Evolutionary conservation across 2,797 vertebrate genomes (phyloP), one percentile per base, ranked within the genome.

Genomic region (Galagoides demidoff): DNA sequence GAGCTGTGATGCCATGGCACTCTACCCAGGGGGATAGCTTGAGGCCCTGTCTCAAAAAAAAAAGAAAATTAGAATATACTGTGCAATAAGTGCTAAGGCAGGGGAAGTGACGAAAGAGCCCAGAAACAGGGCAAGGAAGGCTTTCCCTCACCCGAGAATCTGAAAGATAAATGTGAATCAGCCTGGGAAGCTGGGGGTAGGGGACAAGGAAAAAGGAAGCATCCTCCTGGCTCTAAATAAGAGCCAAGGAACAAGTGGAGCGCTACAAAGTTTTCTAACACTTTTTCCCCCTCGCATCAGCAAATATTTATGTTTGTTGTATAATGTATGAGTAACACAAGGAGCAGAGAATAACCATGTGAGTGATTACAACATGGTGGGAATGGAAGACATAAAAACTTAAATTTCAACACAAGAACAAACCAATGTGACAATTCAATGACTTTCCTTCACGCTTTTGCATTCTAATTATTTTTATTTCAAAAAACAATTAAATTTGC

Each of bases 401-500:
- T 73, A 49, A 25, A 86, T 79, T 79, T 86, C 74, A 45, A 45
- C 66, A 5, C 39, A 83, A 31, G 29, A 74, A 78, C 11, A 25
- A 84, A 92, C 29, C 66, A 55, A 39, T n/a, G n/a, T n/a, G 74
- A 86, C 64, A 68, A 19, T 52, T 52, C 3, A 52, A 52, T 43
- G 66, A 55, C 43, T 81, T 43, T 74, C 39, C 27, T 66, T 68
- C 82, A 13, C 63, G 49, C 20, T 78, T 88, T 88, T 52, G 19
- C 27, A 61, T 84, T 89, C 29, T 31, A 27, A 70, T 70, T 84
- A 71, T 82, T 66, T 77, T 77, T 89, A 55, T 94, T 94, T 87
- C 25, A 34, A 29, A 43, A 29, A 59, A 81, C 49, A 92, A 49
- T 87, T 49, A 37, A 81, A 81, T 81, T 39, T 29, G 14, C 71